Evolutionary conservation across 2,113 vertebrate genomes (phyloP), one percentile per base, ranked within the genome.

Genomic region (Synchiropus splendidus): DNA sequence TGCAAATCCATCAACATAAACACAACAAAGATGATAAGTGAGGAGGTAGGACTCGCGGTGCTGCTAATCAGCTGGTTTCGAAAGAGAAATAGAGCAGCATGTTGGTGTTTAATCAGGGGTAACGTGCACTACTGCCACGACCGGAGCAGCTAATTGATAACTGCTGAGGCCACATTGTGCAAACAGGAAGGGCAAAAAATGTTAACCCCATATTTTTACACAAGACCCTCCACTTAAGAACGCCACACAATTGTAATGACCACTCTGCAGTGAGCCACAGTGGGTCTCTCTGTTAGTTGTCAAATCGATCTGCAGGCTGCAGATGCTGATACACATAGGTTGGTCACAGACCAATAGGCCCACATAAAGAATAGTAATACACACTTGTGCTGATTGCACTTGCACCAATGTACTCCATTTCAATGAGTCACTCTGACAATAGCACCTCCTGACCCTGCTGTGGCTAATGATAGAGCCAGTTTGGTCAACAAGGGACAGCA

Each of bases 391-490:
- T 72, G 65, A 72, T 75, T 77, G 75, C 72, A 75, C 72, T 81
- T 61, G 58, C 71, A 82, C 79, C 74, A 64, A 85, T 80, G 75
- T 79, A 82, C 78, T 80, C 74, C 65, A 65, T 79, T 78, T 79
- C 74, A 72, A 70, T 79, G 74, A 75, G 72, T 75, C 76, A 81
- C 57, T 61, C 58, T 74, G 73, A 83, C 84, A 86, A 85, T 83
- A 59, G 75, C 61, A 64, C 64, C 70, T 82, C 71, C 71, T 75
- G 75, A 77, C 78, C 82, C 83, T 10, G 78, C 85, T 85, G 85
- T 31, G 82, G 42, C 77, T 86, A 85, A 86, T 82, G 81, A 84
- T 76, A 79, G 70, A 77, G 74, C 56, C 66, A 67, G 67, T 56
- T 67, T 55, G 67, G 67, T 70, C 75, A 80, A 77, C 76, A 60